phyloP scores from a whole-genome alignment of 2,113 vertebrate genomes.

The Peromyscus polionotus region DNA sequence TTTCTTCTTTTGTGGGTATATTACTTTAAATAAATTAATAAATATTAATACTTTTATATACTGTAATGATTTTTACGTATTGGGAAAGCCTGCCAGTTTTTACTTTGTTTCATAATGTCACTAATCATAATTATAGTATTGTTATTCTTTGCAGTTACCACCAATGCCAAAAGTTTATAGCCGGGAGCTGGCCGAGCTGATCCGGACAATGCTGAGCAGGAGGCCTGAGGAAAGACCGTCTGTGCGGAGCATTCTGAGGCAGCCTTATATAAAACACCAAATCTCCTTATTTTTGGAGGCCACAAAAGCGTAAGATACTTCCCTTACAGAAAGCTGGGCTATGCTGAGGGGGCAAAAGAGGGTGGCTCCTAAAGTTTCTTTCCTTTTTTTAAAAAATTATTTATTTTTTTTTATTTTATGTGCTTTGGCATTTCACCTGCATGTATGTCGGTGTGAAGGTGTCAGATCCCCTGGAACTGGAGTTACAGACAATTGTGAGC shows the following conservation, averaged over 20 bases:
- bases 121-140: constrained; percentile 2
- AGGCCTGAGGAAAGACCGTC: constrained; percentile 96
- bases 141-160: constrained; percentile 90
- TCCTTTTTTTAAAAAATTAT: background rate
- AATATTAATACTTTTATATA: background rate
- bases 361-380: constrained; percentile 23
- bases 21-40: background rate
- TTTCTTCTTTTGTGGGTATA: constrained; percentile 38
- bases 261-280: constrained; percentile 95
- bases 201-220: constrained; percentile 96
- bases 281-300: constrained; percentile 95
- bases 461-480: too few species aligned
- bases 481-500: too few species aligned
- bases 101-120: constrained; percentile 27
- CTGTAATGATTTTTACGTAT: background rate
- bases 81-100: constrained; percentile 30
- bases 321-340: constrained; percentile 60
- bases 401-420: too few species aligned
- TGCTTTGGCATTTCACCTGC: too few species aligned
- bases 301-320: constrained; percentile 93
- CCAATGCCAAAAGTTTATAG: constrained; percentile 97
- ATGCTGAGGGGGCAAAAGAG: background rate
- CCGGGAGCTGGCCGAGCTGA: constrained; percentile 93
- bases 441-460: too few species aligned
- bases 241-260: constrained; percentile 94